These are phyloP conservation scores for Eumacrocentrus americanus DNA, from an alignment of 2,888 invertebrate genomes.

Conservation along the genomic window DNA sequence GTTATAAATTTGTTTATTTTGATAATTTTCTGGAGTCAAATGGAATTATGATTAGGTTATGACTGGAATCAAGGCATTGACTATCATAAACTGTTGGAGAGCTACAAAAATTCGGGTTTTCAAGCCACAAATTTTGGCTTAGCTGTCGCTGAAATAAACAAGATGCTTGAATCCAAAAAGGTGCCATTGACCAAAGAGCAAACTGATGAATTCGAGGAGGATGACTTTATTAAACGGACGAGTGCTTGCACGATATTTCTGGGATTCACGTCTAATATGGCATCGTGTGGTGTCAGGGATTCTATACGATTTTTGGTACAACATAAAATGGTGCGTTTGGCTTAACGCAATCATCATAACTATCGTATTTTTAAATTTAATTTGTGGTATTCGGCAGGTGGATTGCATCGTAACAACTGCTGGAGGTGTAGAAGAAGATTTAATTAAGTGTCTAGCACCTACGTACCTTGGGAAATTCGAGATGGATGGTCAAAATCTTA, in stretches of 20 bases:
- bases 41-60: slow-evolving; percentile 70
- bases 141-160: slow-evolving; percentile 89
- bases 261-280: slow-evolving; percentile 97
- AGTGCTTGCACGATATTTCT: slow-evolving; percentile 93
- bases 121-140: slow-evolving; percentile 95
- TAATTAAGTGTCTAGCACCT: slow-evolving; percentile 96
- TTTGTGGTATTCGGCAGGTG: slow-evolving; percentile 64
- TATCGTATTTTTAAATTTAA: background rate
- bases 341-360: slow-evolving; percentile 11
- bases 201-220: slow-evolving; percentile 74
- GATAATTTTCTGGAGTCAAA: background rate
- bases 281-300: slow-evolving; percentile 93
- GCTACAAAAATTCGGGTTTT: slow-evolving; percentile 87
- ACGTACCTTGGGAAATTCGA: slow-evolving; percentile 91
- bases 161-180: slow-evolving; percentile 76
- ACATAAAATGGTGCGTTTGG: slow-evolving; percentile 71
- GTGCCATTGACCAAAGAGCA: slow-evolving; percentile 73
- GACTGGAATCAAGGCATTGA: slow-evolving; percentile 92
- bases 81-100: slow-evolving; percentile 81
- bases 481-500: slow-evolving; percentile 77
- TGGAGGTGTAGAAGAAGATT: slow-evolving; percentile 97
- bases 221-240: slow-evolving; percentile 78
- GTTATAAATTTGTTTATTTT: slow-evolving; percentile 2
- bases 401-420: slow-evolving; percentile 98
- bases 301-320: slow-evolving; percentile 86